These are phyloP conservation scores for Agrypnia vestita DNA, from an alignment of 1,140 invertebrate species.

Conservation along the genomic window DNA sequence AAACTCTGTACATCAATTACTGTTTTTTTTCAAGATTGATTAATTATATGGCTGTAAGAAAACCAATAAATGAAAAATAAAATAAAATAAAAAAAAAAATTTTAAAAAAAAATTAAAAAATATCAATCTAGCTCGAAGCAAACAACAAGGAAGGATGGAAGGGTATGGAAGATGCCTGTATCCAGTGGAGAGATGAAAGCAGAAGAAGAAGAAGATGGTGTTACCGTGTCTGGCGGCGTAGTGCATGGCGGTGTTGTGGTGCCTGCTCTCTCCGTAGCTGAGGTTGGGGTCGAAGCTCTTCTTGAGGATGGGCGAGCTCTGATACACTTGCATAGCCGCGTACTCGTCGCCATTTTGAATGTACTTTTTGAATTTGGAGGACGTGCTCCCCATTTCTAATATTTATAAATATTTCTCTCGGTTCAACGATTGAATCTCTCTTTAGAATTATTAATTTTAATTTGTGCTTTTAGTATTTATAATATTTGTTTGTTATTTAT, in stretches of 20 bases:
- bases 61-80: no score
- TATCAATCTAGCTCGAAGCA: no score
- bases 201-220: no score
- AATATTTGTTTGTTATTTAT: constrained; percentile 11
- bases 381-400: constrained; percentile 77
- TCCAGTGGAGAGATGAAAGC: no score
- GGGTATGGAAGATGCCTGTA: no score
- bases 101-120: no score
- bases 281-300: constrained; percentile 81
- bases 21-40: no score
- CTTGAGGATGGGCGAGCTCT: constrained; percentile 77
- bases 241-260: constrained; percentile 81
- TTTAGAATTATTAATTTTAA: constrained; percentile 1
- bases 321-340: constrained; percentile 78
- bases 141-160: no score
- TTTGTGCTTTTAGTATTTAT: constrained; percentile 17
- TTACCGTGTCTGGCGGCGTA: constrained; percentile 79
- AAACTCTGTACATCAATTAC: no score
- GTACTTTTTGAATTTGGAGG: constrained; percentile 82
- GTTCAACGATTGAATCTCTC: neutral
- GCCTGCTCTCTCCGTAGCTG: constrained; percentile 80
- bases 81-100: no score
- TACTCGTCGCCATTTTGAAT: constrained; percentile 83
- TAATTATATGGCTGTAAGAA: no score
- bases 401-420: neutral